Evolutionary conservation across 2,888 invertebrate species (phyloP).

Genomic region (Plagodis pulveraria): DNA sequence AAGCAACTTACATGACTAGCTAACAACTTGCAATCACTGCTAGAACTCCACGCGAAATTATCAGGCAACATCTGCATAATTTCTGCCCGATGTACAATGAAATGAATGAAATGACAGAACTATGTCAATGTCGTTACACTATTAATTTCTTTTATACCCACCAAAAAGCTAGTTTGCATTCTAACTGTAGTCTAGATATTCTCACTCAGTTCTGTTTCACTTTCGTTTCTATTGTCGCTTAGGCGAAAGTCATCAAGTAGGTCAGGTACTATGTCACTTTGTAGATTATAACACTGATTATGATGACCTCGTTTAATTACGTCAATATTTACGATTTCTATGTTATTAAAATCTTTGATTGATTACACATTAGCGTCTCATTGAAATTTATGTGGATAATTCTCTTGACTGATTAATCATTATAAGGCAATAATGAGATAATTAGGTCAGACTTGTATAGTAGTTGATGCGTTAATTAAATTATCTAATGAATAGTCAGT

Average conservation of each 20-base stretch:
- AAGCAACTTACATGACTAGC: slow-evolving; percentile 41
- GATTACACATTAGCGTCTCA: slow-evolving; percentile 28
- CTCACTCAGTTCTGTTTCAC: neutral
- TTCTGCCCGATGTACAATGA: slow-evolving; percentile 9
- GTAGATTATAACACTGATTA: slow-evolving; percentile 1
- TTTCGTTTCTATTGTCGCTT: slow-evolving; percentile 6
- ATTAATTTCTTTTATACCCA: neutral
- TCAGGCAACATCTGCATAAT: slow-evolving; percentile 30
- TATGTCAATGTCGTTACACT: too few relatives aligned
- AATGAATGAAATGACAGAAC: slow-evolving; percentile 8
- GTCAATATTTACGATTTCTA: slow-evolving; percentile 2
- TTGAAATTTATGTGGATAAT: slow-evolving; percentile 23
- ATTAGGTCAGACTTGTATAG: slow-evolving; percentile 33
- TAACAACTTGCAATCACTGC: slow-evolving; percentile 46
- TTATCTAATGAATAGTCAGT: slow-evolving; percentile 27
- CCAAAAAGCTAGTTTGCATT: slow-evolving; percentile 4
- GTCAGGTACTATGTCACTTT: slow-evolving; percentile 2
- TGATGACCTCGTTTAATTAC: neutral
- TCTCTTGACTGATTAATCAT: slow-evolving; percentile 36
- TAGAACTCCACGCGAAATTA: slow-evolving; percentile 43
- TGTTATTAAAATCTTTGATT: slow-evolving; percentile 25
- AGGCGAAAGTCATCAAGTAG: slow-evolving; percentile 6
- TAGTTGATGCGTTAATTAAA: slow-evolving; percentile 29
- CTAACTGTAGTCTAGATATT: neutral
- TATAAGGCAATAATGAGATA: slow-evolving; percentile 26